These are phyloP conservation scores for Tinamus major DNA, from an alignment of 2,797 vertebrate species.

Conservation along the genomic window DNA sequence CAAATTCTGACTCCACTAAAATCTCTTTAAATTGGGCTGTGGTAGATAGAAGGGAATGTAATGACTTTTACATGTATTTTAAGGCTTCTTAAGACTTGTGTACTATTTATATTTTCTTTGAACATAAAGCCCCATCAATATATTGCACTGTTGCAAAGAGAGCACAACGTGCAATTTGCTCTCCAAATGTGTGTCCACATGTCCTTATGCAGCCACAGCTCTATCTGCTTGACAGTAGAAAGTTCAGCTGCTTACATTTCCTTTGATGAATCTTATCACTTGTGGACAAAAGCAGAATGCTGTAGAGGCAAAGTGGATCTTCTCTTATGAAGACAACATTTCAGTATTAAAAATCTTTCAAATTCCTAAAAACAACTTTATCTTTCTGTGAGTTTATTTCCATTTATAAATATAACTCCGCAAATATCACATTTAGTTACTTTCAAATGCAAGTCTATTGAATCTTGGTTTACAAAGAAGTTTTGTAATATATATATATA, in stretches of 20 bases:
- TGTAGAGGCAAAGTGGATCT: not conserved
- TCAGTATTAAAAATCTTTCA: not conserved
- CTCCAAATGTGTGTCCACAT: not conserved
- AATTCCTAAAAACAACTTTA: not conserved
- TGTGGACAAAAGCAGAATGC: not conserved
- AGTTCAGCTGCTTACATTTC: not conserved
- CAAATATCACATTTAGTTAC: not conserved
- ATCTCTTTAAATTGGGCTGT: not conserved
- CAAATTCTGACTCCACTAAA: not conserved
- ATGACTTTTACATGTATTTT: not conserved
- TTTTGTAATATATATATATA: not conserved
- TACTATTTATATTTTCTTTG: slow-evolving; percentile 22
- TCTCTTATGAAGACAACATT: rapidly evolving
- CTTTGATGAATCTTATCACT: not conserved
- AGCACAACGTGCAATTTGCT: not conserved
- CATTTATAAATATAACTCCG: not conserved
- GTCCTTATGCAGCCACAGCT: not conserved
- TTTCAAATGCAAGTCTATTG: not conserved
- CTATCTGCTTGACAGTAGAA: not conserved
- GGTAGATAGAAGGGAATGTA: not conserved
- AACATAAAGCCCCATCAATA: not conserved
- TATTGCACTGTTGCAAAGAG: slow-evolving; percentile 16
- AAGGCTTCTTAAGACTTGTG: not conserved
- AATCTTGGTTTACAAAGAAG: not conserved
- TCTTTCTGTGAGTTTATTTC: not conserved